Base-by-base conservation (phyloP, 2,888 invertebrate genomes). In the Drosophila greeni region DNA sequence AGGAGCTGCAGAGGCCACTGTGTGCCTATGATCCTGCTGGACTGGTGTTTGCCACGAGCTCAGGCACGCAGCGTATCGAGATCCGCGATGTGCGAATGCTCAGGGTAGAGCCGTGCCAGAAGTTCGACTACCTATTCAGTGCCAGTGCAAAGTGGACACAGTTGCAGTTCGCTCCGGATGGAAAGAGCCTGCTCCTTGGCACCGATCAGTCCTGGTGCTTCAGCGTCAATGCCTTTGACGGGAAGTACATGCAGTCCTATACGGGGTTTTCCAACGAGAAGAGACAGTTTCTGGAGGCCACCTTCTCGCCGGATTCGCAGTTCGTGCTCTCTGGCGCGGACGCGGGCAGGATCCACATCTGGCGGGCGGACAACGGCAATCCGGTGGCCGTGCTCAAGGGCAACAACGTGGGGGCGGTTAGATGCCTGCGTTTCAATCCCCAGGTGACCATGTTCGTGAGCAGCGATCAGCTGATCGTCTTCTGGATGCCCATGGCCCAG, bases 221-320 rank as follows among this genome's bases (percentile, higher is more conserved):
- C 34, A 70, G 58, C 20, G 61, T 82, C 40, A 64, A 67, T 37
- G 66, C 80, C 12, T 51, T 54, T 6, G 64, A 24, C n/a, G 81
- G 82, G 0, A 8, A 5, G 8, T 61, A 57, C 1, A 11, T 31
- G 18, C 65, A 66, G 37, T 39, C 40, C 6, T 79, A 37, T 3
- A 45, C 56, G 1, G 73, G 70, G 0, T 52, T 53, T 18, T 5
- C 20, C 3, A 79, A 82, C 23, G n/a, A 18, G 5, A 7, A 47
- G 12, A 51, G 56, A 3, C 9, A 58, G 47, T 39, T 70, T 0
- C 24, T 74, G 47, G 65, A 70, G 31, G 58, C 58, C 6, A 51
- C 68, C 37, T 76, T 26, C 31, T 60, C 73, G 3, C 45, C 75
- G 18, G 81, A 80, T 24, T 82, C 81, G 0, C 69, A 75, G 54